phyloP scores from a whole-genome alignment of 1,140 invertebrate species.

The Pogonomyrmex californicus region DNA sequence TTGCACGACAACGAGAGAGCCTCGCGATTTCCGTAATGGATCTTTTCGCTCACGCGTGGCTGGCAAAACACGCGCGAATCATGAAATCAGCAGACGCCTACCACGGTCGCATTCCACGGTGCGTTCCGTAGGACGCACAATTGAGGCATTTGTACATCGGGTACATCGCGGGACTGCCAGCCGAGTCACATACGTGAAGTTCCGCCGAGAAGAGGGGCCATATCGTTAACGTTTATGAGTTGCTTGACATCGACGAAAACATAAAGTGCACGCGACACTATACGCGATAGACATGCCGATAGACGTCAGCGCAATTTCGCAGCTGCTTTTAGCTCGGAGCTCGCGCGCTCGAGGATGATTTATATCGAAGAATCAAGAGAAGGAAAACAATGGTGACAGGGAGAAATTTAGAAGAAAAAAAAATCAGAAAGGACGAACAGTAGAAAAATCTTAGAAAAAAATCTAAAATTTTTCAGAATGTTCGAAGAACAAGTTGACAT shows the following conservation, averaged over 20 bases:
- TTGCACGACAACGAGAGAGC: slow-evolving; percentile 17
- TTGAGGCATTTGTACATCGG: slow-evolving; percentile 26
- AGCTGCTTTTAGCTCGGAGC: background rate
- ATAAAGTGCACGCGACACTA: background rate
- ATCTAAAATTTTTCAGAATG: background rate
- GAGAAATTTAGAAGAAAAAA: background rate
- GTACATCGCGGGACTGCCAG: slow-evolving; percentile 7
- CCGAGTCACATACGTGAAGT: slow-evolving; percentile 30
- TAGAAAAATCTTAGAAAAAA: background rate
- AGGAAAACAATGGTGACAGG: background rate
- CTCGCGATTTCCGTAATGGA: slow-evolving; percentile 22
- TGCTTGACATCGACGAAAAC: slow-evolving; percentile 5
- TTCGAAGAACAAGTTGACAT: background rate
- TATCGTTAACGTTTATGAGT: slow-evolving; percentile 39
- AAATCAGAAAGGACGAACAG: too few relatives aligned
- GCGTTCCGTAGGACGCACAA: slow-evolving; percentile 11
- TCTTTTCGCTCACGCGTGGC: slow-evolving; percentile 45
- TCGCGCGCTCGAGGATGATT: background rate
- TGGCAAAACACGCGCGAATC: slow-evolving; percentile 41
- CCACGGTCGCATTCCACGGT: slow-evolving; percentile 5
- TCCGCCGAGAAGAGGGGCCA: background rate
- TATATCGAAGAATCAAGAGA: background rate
- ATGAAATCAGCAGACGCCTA: slow-evolving; percentile 26
- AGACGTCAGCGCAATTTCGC: background rate
- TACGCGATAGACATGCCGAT: background rate